phyloP scores from a whole-genome alignment of 2,797 vertebrate genomes.

The Anolis apletophallus region DNA sequence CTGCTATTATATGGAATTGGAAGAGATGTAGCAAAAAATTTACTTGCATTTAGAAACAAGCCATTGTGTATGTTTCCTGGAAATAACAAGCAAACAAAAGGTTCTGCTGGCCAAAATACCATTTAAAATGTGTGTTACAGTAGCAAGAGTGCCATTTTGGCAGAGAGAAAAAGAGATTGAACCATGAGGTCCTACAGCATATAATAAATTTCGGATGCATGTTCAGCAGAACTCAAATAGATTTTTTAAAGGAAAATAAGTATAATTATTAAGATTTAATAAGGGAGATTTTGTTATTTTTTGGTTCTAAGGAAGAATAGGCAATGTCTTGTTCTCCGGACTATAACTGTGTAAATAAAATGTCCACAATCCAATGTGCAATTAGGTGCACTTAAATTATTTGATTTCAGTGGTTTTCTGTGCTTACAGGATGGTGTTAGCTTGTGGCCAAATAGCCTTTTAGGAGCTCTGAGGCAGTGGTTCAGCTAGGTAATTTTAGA shows the following conservation, averaged over 20 bases:
- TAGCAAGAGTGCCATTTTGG: slow-evolving; percentile 57
- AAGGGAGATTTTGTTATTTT: slow-evolving; percentile 41
- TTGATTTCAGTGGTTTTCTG: background rate
- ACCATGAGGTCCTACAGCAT: slow-evolving; percentile 52
- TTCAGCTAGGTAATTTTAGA: too few species aligned
- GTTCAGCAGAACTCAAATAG: slow-evolving; percentile 49
- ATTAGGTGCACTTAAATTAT: background rate
- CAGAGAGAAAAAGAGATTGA: slow-evolving; percentile 63
- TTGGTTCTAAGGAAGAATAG: slow-evolving; percentile 27
- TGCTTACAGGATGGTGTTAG: background rate
- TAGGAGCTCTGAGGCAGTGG: background rate
- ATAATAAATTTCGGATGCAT: slow-evolving; percentile 44
- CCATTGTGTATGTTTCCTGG: slow-evolving; percentile 41
- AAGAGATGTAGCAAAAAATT: slow-evolving; percentile 25
- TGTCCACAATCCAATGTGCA: background rate
- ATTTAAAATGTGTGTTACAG: slow-evolving; percentile 53
- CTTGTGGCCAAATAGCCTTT: slow-evolving; percentile 9
- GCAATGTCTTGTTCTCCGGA: slow-evolving; percentile 34
- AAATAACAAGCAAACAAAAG: slow-evolving; percentile 34
- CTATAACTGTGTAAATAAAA: slow-evolving; percentile 17
- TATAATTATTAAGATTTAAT: slow-evolving; percentile 52
- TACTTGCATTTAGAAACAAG: background rate
- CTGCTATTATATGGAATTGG: background rate
- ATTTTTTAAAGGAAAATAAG: background rate
- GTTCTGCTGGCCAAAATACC: slow-evolving; percentile 58